Conservation (phyloP, 2,797 vertebrate species). For the Premnoplex brunnescens region DNA sequence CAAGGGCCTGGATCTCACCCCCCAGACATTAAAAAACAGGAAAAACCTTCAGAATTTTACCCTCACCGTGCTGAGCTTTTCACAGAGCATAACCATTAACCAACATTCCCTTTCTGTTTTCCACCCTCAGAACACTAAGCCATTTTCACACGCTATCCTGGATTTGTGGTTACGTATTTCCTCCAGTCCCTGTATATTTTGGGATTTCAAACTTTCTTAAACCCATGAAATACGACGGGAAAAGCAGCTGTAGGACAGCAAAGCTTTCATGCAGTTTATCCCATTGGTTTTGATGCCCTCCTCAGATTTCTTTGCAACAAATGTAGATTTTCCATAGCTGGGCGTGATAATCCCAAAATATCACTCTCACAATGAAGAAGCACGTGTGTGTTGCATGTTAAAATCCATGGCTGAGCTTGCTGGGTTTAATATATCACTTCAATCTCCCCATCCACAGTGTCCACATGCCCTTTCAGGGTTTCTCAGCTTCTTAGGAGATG, state of each 20-base stretch:
- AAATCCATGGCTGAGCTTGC: neutral
- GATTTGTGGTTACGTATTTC: neutral
- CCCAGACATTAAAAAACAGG: neutral
- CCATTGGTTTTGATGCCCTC: neutral
- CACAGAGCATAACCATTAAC: neutral
- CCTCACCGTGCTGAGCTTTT: neutral
- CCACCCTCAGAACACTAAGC: neutral
- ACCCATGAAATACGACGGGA: neutral
- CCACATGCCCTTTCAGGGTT: neutral
- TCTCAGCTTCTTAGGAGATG: neutral
- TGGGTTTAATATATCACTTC: neutral
- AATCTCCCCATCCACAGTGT: neutral
- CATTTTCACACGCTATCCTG: neutral
- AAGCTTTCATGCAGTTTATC: neutral
- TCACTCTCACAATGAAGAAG: neutral
- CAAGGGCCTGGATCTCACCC: neutral
- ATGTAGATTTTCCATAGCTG: neutral
- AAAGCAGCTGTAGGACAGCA: neutral
- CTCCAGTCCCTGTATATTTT: neutral
- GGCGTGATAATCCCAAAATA: constrained; percentile 1
- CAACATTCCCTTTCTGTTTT: neutral
- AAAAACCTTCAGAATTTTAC: neutral
- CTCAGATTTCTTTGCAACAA: neutral
- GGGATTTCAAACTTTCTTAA: neutral
- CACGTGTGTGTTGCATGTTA: neutral